These are phyloP conservation scores for Argyrosomus japonicus DNA, from an alignment of 2,113 vertebrate genomes.

Conservation along the genomic window DNA sequence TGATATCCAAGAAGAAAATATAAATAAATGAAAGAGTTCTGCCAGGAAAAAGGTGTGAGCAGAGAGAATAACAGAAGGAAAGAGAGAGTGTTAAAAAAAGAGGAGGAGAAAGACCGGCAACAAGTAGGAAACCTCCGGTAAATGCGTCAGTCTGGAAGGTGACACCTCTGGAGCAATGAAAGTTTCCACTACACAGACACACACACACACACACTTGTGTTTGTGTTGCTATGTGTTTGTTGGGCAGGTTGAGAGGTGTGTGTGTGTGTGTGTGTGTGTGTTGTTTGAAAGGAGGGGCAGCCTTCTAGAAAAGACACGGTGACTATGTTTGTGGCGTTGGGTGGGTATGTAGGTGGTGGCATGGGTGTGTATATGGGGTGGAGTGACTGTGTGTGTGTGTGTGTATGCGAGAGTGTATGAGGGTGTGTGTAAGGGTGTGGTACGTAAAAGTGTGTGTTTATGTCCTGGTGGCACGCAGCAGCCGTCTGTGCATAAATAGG, in stretches of 20 bases:
- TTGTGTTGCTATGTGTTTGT: constrained; percentile 65
- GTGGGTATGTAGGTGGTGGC: constrained; percentile 57
- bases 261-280: constrained; percentile 45
- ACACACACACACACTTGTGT: constrained; percentile 15
- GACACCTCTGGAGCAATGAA: constrained; percentile 75
- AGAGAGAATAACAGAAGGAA: constrained; percentile 29
- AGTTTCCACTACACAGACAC: constrained; percentile 79
- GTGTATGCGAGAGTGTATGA: constrained; percentile 30
- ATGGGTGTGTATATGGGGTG: constrained; percentile 66
- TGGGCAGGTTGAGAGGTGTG: constrained; percentile 48
- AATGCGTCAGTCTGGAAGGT: constrained; percentile 72
- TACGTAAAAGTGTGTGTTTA: constrained; percentile 77
- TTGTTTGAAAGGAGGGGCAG: constrained; percentile 39
- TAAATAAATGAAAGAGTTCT: not conserved
- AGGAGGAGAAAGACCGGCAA: constrained; percentile 38
- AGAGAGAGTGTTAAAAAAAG: constrained; percentile 32
- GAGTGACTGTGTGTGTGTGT: constrained; percentile 37
- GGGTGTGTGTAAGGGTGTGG: constrained; percentile 60
- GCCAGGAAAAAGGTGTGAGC: not conserved
- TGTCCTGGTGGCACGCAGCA: constrained; percentile 62
- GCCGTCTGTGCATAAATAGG: constrained; percentile 71
- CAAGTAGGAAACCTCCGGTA: constrained; percentile 76
- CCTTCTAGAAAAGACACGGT: constrained; percentile 54
- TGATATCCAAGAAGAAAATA: not conserved
- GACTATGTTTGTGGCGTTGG: constrained; percentile 67